These are phyloP conservation scores for Pedetes capensis DNA, from an alignment of 2,113 vertebrate species.

Conservation along the genomic window DNA sequence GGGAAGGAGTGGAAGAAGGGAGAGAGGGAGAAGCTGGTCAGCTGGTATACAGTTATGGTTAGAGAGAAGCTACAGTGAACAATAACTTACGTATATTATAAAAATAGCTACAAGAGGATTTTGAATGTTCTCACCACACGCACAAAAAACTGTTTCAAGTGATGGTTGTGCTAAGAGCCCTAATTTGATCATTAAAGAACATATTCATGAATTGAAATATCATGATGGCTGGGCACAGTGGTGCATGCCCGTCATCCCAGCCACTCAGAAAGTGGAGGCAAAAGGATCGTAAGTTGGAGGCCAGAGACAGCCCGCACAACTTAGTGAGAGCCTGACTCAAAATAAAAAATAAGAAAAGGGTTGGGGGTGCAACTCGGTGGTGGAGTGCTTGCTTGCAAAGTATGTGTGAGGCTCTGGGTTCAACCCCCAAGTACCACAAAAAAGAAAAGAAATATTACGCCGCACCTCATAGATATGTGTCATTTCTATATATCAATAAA, in stretches of 20 bases:
- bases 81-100: background rate
- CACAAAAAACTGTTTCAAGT: background rate
- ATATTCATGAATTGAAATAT: background rate
- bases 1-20: no score
- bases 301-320: no score
- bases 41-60: background rate
- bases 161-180: background rate
- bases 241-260: no score
- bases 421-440: no score
- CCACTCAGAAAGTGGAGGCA: no score
- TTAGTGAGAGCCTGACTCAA: no score
- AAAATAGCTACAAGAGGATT: background rate
- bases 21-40: background rate
- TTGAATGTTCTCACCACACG: background rate
- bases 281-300: no score
- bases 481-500: background rate
- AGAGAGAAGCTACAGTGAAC: background rate
- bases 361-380: no score
- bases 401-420: no score
- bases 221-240: no score
- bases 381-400: no score
- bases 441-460: background rate
- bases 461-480: background rate
- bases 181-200: background rate
- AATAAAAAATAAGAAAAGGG: no score